These are phyloP conservation scores for Digitonthophagus gazella DNA, from an alignment of 2,888 invertebrate species.

Conservation along the genomic window DNA sequence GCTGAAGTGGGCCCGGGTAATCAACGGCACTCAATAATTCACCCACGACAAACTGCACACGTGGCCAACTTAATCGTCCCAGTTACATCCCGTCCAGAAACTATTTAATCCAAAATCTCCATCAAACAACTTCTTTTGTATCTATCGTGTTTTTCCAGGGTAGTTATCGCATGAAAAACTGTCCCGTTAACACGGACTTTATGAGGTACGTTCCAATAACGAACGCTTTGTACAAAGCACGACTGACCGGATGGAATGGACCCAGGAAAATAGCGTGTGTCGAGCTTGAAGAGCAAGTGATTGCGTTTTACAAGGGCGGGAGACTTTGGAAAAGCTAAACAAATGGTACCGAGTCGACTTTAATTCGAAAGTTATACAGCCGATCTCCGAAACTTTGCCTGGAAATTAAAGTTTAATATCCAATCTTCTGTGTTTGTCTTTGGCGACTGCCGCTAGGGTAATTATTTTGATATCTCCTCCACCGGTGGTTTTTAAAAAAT, in stretches of 20 bases:
- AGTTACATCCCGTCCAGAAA: not conserved
- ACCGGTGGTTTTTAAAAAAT: not conserved
- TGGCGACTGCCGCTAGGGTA: not conserved
- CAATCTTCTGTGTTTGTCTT: not conserved
- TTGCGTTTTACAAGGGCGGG: constrained; percentile 17
- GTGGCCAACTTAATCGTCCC: not conserved
- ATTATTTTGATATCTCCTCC: not conserved
- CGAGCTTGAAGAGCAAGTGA: constrained; percentile 29
- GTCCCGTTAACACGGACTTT: constrained; percentile 32
- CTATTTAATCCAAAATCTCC: not conserved
- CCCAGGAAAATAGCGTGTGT: constrained; percentile 35
- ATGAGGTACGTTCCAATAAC: constrained; percentile 37
- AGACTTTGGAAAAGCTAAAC: constrained; percentile 16
- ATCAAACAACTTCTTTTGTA: not conserved
- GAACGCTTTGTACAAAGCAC: constrained; percentile 40
- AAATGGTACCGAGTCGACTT: not conserved
- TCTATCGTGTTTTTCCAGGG: constrained; percentile 33
- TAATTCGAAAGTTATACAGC: not conserved
- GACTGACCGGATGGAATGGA: constrained; percentile 36
- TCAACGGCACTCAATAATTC: not conserved
- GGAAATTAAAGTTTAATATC: not conserved
- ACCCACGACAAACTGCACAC: not conserved
- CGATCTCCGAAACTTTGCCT: not conserved
- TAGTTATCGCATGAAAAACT: constrained; percentile 32
- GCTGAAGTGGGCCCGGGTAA: not conserved